Conservation (phyloP, 2,888 invertebrate species). For the Sinodicranocentrus sp. region DNA sequence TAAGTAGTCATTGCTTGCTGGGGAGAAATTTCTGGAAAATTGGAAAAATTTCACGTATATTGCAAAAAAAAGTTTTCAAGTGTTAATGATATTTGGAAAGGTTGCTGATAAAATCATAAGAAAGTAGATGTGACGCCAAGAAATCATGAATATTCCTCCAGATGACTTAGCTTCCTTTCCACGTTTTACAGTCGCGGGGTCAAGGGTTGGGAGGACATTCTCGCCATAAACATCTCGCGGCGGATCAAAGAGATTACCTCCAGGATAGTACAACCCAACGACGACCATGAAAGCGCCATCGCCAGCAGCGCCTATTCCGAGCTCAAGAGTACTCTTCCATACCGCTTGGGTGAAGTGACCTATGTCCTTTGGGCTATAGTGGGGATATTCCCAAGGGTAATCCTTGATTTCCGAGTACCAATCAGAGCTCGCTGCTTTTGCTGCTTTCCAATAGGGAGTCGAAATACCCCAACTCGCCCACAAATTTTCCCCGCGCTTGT, state of each 20-base stretch:
- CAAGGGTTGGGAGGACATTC: background rate
- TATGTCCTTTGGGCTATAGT: background rate
- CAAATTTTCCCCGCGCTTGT: background rate
- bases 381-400: background rate
- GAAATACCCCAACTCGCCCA: background rate
- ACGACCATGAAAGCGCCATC: background rate
- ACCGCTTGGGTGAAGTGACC: background rate
- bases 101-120: background rate
- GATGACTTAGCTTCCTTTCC: background rate
- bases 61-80: no score
- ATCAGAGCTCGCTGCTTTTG: background rate
- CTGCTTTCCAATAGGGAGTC: background rate
- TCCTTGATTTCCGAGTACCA: background rate
- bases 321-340: background rate
- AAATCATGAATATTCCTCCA: background rate
- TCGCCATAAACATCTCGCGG: background rate
- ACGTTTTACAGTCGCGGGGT: background rate
- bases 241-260: background rate
- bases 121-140: background rate
- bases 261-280: background rate
- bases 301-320: background rate
- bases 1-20: no score
- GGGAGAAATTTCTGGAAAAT: no score
- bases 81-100: background rate
- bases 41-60: no score